phyloP scores from a whole-genome alignment of 2,888 invertebrate genomes.

The Lepidonotus clava region DNA sequence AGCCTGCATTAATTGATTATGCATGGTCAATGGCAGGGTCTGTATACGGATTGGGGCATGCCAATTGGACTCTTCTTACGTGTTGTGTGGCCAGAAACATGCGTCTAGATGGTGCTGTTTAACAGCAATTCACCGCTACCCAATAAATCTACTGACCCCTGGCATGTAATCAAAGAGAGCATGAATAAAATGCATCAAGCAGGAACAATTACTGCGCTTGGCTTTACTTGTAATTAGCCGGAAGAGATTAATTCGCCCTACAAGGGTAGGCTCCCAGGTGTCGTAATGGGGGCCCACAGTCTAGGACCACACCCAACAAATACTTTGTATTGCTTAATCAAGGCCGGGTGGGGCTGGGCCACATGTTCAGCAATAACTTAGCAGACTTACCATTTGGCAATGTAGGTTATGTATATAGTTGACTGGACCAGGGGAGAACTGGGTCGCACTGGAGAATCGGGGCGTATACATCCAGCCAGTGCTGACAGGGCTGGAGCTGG shows the following conservation, averaged over 20 bases:
- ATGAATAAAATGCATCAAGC: conserved; percentile 11
- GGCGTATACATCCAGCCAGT: too few species aligned
- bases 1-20: too few species aligned
- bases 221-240: conserved; percentile 26
- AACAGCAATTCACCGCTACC: neutral
- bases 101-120: neutral
- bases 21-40: too few species aligned
- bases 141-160: neutral
- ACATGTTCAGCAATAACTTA: neutral
- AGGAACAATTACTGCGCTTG: conserved; percentile 9
- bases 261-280: neutral
- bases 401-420: too few species aligned
- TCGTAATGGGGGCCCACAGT: neutral
- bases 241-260: conserved; percentile 23
- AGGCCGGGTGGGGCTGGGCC: neutral
- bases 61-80: too few species aligned
- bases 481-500: neutral
- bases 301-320: neutral
- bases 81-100: neutral
- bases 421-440: neutral
- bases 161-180: conserved; percentile 1
- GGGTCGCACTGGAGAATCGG: too few species aligned
- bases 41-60: too few species aligned
- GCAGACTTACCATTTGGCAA: too few species aligned
- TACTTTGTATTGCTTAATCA: neutral